These are phyloP conservation scores for Diachasma alloeum DNA, from an alignment of 1,140 invertebrate genomes.

Conservation along the genomic window DNA sequence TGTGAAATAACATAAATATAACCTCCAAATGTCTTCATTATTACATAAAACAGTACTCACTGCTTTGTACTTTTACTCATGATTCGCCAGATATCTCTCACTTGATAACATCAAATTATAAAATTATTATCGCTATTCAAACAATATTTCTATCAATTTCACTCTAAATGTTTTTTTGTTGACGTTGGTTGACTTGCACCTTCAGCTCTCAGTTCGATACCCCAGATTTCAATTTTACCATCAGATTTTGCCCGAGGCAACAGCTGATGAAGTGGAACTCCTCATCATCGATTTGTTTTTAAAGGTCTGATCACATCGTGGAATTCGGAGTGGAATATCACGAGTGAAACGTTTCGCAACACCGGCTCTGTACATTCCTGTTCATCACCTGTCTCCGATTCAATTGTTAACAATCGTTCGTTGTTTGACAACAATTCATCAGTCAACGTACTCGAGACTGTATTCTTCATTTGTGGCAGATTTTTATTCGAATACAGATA, in stretches of 20 bases:
- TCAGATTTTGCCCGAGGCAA: too few relatives aligned
- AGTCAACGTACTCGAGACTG: not conserved
- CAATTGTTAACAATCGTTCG: not conserved
- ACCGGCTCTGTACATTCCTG: not conserved
- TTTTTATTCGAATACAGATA: not conserved
- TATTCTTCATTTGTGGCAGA: not conserved
- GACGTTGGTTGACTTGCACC: too few relatives aligned
- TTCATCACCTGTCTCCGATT: not conserved
- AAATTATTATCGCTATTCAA: too few relatives aligned
- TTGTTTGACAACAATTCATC: not conserved
- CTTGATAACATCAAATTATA: not conserved
- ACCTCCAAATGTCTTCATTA: not conserved
- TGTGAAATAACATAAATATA: not conserved
- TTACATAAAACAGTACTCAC: not conserved
- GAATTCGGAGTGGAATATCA: too few relatives aligned
- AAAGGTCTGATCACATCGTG: too few relatives aligned
- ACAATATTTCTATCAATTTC: too few relatives aligned
- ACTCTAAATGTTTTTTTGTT: too few relatives aligned
- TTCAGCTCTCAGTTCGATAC: too few relatives aligned
- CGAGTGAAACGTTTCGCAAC: not conserved
- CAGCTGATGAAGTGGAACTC: too few relatives aligned
- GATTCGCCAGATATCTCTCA: not conserved
- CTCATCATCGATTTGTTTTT: too few relatives aligned
- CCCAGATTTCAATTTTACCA: too few relatives aligned
- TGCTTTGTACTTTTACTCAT: slow-evolving; percentile 1